Base-by-base conservation (phyloP, 1,140 invertebrate species). In the Heliconius hermathena region DNA sequence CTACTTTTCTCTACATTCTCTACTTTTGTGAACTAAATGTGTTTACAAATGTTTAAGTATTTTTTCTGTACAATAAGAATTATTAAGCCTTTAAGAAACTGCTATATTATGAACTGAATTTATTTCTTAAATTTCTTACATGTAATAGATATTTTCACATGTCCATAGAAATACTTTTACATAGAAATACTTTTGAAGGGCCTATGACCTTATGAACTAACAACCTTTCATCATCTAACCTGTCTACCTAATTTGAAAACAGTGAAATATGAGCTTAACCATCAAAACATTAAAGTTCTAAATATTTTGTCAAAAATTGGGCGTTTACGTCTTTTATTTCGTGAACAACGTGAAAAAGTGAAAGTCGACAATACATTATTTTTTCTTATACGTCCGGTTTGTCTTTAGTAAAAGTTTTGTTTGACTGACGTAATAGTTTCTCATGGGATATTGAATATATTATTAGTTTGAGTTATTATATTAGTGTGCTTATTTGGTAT, bases 321-420 rank as follows among this genome's bases (percentile, higher is more conserved):
- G 46, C 73, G 41, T 49, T 79, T 83, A 81, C 41, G 13, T 36
- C 80, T 8, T 81, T 81, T 73, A 54, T 75, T 54, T 66, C 22
- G 38, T 74, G 41, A 71, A 66, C 54, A 29, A 77, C 41, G 26
- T 76, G 38, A 78, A 83, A 74, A 82, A 92, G 91, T 90, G 91
- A 93, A 93, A 93, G 91, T 93, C 74, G 79, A 86, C 79, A 78
- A 83, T 86, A 82, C 77, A 81, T 83, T 87, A 87, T 87, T 89
- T 89, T 90, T 90, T 87, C 82, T 86, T 85, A 83, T 87, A 86
- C 83, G 89, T 92, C 90, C 90, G 90, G 88, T 86, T 89, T 81
- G 86, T 73, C 84, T 82, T 81, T 78, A 89, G 90, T 92, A 92
- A 93, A 93, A 93, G 90, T 91, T 90, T 91, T 87, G 85, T 90